phyloP scores from a whole-genome alignment of 2,888 invertebrate species.

The Archips xylosteana region DNA sequence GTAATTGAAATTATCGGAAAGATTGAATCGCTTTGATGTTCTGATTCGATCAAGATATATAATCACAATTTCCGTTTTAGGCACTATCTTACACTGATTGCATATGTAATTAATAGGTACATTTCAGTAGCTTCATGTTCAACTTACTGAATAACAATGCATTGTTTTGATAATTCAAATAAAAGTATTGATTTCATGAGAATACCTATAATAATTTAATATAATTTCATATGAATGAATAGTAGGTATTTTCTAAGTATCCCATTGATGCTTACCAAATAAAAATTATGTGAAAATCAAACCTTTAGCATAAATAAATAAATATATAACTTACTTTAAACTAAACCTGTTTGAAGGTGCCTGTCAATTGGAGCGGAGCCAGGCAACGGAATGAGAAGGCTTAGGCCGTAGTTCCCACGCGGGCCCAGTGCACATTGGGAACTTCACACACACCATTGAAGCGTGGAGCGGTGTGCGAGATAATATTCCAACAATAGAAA shows the following conservation, averaged over 20 bases:
- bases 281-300: background rate
- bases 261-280: background rate
- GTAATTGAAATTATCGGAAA: slow-evolving; percentile 1
- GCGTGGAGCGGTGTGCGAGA: no score
- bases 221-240: no score
- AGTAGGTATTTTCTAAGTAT: background rate
- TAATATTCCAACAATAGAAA: no score
- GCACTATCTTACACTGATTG: slow-evolving; percentile 20
- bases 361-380: no score
- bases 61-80: slow-evolving; percentile 31
- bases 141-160: background rate
- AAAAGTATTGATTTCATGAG: background rate
- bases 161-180: background rate
- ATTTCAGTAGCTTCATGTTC: slow-evolving; percentile 8
- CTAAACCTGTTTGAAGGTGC: no score
- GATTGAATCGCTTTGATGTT: slow-evolving; percentile 1
- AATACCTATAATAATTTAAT: no score
- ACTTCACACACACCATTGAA: no score
- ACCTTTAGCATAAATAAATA: no score
- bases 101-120: slow-evolving; percentile 26
- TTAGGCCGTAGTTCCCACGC: no score
- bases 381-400: no score
- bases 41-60: slow-evolving; percentile 23
- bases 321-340: no score
- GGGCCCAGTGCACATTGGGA: no score